phyloP scores from a whole-genome alignment of 2,113 vertebrate genomes.

The Ophthalmolycus amberensis region DNA sequence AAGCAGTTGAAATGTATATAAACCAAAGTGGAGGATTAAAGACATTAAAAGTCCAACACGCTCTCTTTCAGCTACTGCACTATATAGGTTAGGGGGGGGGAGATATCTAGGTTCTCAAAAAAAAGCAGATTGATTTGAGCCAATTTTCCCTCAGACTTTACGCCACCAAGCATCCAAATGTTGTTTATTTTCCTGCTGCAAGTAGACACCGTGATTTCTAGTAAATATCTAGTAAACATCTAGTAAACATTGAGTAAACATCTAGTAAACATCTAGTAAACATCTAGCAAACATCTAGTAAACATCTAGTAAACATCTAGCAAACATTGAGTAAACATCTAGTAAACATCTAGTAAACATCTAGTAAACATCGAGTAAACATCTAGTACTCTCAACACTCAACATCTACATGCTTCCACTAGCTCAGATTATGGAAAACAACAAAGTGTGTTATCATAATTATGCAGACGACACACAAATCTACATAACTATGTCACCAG shows the following conservation, averaged over 20 bases:
- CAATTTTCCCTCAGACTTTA: constrained; percentile 17
- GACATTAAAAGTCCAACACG: constrained; percentile 3
- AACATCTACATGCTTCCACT: too few species aligned
- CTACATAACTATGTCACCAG: too few species aligned
- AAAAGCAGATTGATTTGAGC: neutral
- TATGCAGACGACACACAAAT: too few species aligned
- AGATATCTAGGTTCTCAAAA: neutral
- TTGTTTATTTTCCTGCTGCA: neutral
- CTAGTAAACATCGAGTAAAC: neutral
- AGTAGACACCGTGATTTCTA: neutral
- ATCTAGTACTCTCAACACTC: too few species aligned
- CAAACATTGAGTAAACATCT: too few species aligned
- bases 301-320: neutral
- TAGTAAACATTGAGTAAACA: too few species aligned
- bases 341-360: neutral
- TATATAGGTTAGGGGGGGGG: neutral
- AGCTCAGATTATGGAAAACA: too few species aligned
- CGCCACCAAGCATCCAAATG: neutral
- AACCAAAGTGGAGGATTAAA: constrained; percentile 23
- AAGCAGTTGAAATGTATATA: constrained; percentile 41
- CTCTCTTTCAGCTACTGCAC: neutral
- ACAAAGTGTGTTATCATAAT: too few species aligned
- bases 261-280: neutral
- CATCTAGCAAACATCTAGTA: neutral
- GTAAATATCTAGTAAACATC: too few species aligned